A percentile compares a stretch with the other conserved stretches of the same genome.
These are phyloP conservation scores for Pantherophis alleghaniensis DNA, from an alignment of 2,797 vertebrate species.

Conservation along the genomic window DNA sequence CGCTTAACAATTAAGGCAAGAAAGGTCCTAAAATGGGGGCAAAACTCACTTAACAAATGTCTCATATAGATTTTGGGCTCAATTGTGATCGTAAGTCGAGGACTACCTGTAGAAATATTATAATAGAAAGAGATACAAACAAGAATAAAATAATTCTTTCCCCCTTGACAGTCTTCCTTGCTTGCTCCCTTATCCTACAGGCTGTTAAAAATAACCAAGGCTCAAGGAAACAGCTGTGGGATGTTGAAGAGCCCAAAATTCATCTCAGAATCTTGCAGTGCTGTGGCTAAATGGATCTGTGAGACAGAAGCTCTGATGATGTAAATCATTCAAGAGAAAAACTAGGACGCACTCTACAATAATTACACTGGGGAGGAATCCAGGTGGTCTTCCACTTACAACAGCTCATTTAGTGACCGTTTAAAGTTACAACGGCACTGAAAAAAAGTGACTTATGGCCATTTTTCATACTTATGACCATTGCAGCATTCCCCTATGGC, in stretches of 20 bases:
- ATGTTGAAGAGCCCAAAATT: neutral
- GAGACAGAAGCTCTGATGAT: neutral
- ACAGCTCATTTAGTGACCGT: neutral
- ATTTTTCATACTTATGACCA: neutral
- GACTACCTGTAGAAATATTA: neutral
- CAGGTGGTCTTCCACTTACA: neutral
- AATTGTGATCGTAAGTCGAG: neutral
- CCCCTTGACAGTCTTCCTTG: neutral
- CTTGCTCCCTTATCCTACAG: neutral
- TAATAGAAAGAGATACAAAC: neutral
- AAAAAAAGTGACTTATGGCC: neutral
- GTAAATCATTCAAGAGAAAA: neutral
- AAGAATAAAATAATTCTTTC: neutral
- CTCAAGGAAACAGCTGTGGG: constrained; percentile 8
- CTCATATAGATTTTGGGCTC: neutral
- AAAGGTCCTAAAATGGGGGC: neutral
- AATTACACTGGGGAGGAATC: neutral
- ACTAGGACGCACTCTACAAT: neutral
- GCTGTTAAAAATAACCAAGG: neutral
- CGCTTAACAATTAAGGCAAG: neutral
- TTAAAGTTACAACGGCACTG: neutral
- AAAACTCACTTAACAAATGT: neutral
- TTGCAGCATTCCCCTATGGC: too few relatives aligned
- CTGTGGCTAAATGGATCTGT: constrained; percentile 16
- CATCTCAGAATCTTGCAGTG: constrained; percentile 8